These are phyloP conservation scores for Meliscaeva auricollis DNA, from an alignment of 2,888 invertebrate genomes.

Conservation along the genomic window DNA sequence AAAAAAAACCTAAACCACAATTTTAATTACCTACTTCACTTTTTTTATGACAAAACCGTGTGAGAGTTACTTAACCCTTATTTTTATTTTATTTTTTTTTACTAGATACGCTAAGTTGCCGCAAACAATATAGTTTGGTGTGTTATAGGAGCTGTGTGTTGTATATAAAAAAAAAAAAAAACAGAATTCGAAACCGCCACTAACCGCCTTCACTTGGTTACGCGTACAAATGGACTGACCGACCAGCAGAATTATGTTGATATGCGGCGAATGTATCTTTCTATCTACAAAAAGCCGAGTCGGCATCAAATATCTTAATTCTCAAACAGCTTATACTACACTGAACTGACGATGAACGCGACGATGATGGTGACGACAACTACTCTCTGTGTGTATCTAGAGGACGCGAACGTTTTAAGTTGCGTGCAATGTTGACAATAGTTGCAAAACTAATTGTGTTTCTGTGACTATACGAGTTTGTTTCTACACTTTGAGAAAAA, in stretches of 20 bases:
- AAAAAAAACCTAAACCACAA: slow-evolving; percentile 40
- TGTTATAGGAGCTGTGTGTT: slow-evolving; percentile 26
- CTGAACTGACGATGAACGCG: not conserved
- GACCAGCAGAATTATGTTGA: slow-evolving; percentile 42
- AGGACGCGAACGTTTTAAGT: slow-evolving; percentile 22
- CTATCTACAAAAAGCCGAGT: not conserved
- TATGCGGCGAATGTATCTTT: slow-evolving; percentile 41
- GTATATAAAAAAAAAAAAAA: not conserved
- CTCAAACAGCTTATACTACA: not conserved
- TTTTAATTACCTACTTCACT: slow-evolving; percentile 61
- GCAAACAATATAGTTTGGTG: slow-evolving; percentile 4
- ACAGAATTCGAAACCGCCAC: slow-evolving; percentile 20
- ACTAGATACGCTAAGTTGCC: slow-evolving; percentile 18
- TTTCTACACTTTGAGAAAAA: slow-evolving; percentile 13
- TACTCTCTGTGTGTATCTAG: not conserved
- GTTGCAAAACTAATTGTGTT: slow-evolving; percentile 35
- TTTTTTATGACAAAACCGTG: slow-evolving; percentile 30
- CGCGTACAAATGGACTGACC: slow-evolving; percentile 66
- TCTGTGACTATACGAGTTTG: not conserved
- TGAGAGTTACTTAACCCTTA: slow-evolving; percentile 59
- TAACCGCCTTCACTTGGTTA: slow-evolving; percentile 62
- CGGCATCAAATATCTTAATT: slow-evolving; percentile 43
- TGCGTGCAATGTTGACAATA: slow-evolving; percentile 53
- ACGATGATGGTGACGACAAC: not conserved
- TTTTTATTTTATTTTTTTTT: no score